Evolutionary conservation across 1,140 invertebrate species (phyloP), one percentile per base, ranked within the genome.

Genomic region (Drosophila micromelanica): DNA sequence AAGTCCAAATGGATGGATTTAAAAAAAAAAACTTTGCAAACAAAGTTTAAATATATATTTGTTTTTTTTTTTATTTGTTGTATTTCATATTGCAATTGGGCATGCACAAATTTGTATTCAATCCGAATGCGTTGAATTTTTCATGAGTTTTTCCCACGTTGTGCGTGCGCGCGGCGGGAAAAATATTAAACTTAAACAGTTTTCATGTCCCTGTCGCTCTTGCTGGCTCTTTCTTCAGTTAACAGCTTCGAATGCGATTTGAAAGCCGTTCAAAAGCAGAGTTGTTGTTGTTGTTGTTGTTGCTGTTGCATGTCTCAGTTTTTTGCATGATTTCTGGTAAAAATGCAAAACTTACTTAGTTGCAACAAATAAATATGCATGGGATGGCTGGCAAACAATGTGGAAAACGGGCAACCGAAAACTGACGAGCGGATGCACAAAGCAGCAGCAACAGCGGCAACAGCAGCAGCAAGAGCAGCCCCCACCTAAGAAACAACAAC

Each of bases 341-440:
- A 87, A 87, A 87, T 87, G 82, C 82, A 87, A 87, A 87, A 81
- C 73, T 86, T 68, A 76, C 72, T 81, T 69, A 78, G 78, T 75
- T 87, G 74, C 81, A 75, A 89, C 89, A 89, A 89, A 89, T 90
- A 84, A 89, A 90, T 89, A 89, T 89, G 85, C 80, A 89, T 90
- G 78, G 61, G 65, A 70, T 72, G 80, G 46, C 62, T 76, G 60
- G 45, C 48, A 65, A 85, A 80, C 82, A 86, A 87, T 87, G 81
- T 87, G 71, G 70, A 76, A 73, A 76, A 80, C 70, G 73, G 37
- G 56, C 61, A 75, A 71, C 70, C 61, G 51, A 69, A 79, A 84
- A 75, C 74, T 86, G 81, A 86, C 82, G 81, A 86, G 82, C 81
- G 81, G 81, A 86, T 86, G 81, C 81, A 87, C 74, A 65, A 76